Base-by-base conservation (phyloP, 2,113 vertebrate species). In the Fregata magnificens region DNA sequence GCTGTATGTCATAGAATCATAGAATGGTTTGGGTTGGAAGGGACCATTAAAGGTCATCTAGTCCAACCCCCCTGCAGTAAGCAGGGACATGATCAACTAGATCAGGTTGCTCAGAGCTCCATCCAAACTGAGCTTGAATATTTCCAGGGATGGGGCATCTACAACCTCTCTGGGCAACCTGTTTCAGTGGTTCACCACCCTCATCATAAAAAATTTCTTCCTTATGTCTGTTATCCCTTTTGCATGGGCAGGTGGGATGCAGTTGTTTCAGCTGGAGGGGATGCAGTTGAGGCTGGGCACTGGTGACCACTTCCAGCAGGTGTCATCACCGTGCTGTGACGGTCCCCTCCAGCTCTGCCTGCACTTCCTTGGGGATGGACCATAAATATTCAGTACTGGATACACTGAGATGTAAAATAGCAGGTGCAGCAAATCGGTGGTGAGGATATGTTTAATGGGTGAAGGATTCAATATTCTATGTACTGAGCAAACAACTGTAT, bases 381-480 rank as follows among this genome's bases (percentile, higher is more conserved):
- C 84, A 94, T 98, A 97, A 98, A 97, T 98, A 98, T 98, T 98
- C 97, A 95, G 78, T 76, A 74, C 90, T 13, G 93, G 95, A 86
- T 95, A 96, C 55, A 86, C 96, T 74, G 97, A 92, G 95, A 88
- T 98, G 97, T 69, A 95, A 97, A 98, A 93, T 73, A 97, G 97
- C 98, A 98, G 98, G 96, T 98, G 98, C 97, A 97, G 95, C 88
- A 79, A 61, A 96, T 97, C 96, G 94, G 88, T 96, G 95, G 95
- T 70, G 80, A 96, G 94, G 97, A 85, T 86, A 80, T 59, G 63
- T 70, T 98, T 96, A 94, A 67, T 90, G 96, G 96, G 84, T 82
- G 97, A 95, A 85, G 92, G 97, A 96, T 96, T 97, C 97, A 97
- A 92, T 95, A 96, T 97, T 96, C 97, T 49, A 86, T 97, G 92